Conservation (phyloP, 2,888 invertebrate genomes). For the Polymixis lichenea region DNA sequence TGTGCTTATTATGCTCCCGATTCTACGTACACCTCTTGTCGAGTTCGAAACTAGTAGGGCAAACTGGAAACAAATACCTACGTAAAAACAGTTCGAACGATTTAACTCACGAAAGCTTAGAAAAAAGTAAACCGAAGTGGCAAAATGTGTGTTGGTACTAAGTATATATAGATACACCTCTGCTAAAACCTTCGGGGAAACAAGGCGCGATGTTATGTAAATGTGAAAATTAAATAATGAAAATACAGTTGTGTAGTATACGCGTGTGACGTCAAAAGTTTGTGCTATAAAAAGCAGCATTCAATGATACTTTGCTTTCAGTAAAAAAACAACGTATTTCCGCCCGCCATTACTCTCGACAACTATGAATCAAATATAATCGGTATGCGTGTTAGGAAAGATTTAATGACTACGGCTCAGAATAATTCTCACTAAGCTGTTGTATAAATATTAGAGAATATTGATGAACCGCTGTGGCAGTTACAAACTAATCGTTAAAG, state of each 20-base stretch:
- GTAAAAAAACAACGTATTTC: background rate
- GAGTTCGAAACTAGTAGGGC: background rate
- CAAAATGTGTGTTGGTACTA: background rate
- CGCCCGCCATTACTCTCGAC: background rate
- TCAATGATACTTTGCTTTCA: background rate
- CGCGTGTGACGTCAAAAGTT: background rate
- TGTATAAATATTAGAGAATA: background rate
- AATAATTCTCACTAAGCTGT: slow-evolving; percentile 9
- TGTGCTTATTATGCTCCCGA: background rate
- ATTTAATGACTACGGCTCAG: slow-evolving; percentile 25
- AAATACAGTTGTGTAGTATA: slow-evolving; percentile 14
- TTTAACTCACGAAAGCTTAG: background rate
- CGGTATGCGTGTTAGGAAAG: slow-evolving; percentile 11
- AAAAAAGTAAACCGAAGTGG: background rate
- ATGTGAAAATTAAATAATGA: background rate
- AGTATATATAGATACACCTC: background rate
- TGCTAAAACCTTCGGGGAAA: background rate
- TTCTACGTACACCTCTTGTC: background rate
- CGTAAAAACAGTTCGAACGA: background rate
- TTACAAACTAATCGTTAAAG: background rate
- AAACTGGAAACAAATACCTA: background rate
- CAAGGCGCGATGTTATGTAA: background rate
- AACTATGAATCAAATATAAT: slow-evolving; percentile 40
- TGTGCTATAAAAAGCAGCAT: slow-evolving; percentile 39
- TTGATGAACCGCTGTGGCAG: background rate